Evolutionary conservation across 2,797 vertebrate species (phyloP).

Genomic region (Pogoniulus pusillus): DNA sequence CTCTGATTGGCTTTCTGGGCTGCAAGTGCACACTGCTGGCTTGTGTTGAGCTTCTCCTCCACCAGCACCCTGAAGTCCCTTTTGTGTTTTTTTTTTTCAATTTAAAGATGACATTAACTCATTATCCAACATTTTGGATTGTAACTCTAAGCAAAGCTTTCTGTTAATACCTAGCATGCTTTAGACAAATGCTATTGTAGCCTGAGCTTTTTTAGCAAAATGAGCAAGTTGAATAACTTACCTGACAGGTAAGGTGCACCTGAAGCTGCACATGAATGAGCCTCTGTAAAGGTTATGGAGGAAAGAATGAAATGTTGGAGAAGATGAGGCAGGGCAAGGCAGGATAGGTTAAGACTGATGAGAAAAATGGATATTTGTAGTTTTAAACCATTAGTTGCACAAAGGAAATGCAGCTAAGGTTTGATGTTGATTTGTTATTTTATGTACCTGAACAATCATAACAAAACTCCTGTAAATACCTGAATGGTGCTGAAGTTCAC

Average conservation of each 20-base stretch:
- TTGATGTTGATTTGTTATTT: not conserved
- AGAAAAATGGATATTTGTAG: not conserved
- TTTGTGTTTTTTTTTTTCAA: not conserved
- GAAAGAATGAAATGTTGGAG: not conserved
- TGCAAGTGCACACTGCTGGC: no score
- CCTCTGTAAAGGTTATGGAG: not conserved
- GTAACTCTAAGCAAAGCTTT: not conserved
- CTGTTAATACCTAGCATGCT: not conserved
- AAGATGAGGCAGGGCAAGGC: not conserved
- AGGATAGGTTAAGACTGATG: not conserved
- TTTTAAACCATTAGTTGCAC: not conserved
- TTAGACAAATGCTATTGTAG: not conserved
- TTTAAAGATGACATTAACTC: not conserved
- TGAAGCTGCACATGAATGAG: not conserved
- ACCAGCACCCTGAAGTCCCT: no score
- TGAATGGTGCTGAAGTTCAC: rapidly evolving
- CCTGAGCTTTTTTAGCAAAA: not conserved
- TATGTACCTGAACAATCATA: not conserved
- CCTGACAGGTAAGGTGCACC: not conserved
- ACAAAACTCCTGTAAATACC: not conserved
- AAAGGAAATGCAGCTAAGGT: not conserved
- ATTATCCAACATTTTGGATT: not conserved
- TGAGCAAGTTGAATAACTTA: not conserved
- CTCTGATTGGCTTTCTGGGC: no score
- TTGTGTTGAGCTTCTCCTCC: no score